Base-by-base conservation (phyloP, 1,140 invertebrate species). In the Solenopsis invicta region DNA sequence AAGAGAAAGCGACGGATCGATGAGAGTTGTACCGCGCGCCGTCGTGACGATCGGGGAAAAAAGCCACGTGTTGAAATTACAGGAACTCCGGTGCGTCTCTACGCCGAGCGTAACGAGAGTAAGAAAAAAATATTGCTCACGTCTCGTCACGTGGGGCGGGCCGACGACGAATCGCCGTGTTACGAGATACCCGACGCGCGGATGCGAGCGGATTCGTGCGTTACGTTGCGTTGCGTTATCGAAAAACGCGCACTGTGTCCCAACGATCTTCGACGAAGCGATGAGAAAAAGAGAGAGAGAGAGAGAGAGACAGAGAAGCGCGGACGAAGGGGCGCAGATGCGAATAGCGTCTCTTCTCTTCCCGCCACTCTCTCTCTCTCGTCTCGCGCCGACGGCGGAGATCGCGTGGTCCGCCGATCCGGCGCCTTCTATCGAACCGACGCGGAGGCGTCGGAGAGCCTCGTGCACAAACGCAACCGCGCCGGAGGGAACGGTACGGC, bases 381-480 rank as follows among this genome's bases (percentile, higher is more conserved):
- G 37, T 24, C 16, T 16, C 21, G 10, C 45, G 61, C 3, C n/a
- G n/a, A n/a, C n/a, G n/a, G n/a, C n/a, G n/a, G n/a, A n/a, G n/a
- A n/a, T n/a, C n/a, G 76, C 76, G 78, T 61, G 50, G 87, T 89
- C n/a, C 62, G 54, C 34, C 76, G 61, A 77, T 56, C 75, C 74
- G 88, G 61, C 88, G 88, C 88, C 74, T 87, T 61, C 75, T 89
- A 87, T 87, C 85, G 89, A 90, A 90, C 85, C 88, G 89, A 87
- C 88, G 85, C 88, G 67, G 75, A 62, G 59, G 21, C 66, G 66
- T 69, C 41, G 41, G 78, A 72, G 74, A 48, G 74, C 75, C 61
- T 50, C 76, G 45, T 37, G 66, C 52, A 16, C 37, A 21, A 48
- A 76, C 54, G 84, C 76, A 69, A 77, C 69, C n/a, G n/a, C n/a